Evolutionary conservation across 2,888 invertebrate species (phyloP).

Genomic region (Ecliptopera silaceata): DNA sequence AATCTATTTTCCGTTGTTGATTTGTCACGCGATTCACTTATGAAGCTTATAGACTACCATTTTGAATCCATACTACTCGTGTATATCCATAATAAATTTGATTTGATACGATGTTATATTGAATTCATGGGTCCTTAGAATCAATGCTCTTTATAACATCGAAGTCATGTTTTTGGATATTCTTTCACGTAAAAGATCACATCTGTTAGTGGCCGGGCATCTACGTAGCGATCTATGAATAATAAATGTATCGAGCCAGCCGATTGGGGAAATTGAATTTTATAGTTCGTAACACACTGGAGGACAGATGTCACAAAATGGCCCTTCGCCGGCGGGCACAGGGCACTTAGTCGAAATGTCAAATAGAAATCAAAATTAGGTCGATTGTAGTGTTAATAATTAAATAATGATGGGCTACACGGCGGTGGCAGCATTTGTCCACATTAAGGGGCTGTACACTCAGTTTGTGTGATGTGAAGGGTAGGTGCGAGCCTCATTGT

Average conservation of each 20-base stretch:
- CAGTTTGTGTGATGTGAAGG: conserved; percentile 48
- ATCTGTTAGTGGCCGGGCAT: conserved; percentile 80
- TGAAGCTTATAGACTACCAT: conserved; percentile 40
- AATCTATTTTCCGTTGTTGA: conserved; percentile 53
- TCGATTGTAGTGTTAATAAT: conserved; percentile 82
- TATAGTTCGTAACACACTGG: conserved; percentile 81
- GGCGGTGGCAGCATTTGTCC: conserved; percentile 58
- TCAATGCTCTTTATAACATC: conserved; percentile 61
- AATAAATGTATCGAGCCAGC: conserved; percentile 80
- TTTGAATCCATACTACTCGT: conserved; percentile 46
- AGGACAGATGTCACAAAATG: conserved; percentile 82
- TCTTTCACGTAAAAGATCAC: conserved; percentile 81
- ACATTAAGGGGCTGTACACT: conserved; percentile 49
- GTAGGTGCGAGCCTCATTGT: conserved; percentile 74
- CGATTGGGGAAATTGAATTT: conserved; percentile 84
- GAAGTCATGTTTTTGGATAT: conserved; percentile 74
- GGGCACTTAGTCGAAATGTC: conserved; percentile 77
- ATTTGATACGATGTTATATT: conserved; percentile 63
- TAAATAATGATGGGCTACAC: conserved; percentile 72
- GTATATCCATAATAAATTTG: conserved; percentile 51
- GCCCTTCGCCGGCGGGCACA: conserved; percentile 70
- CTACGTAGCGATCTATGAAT: conserved; percentile 80
- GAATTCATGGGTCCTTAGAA: conserved; percentile 68
- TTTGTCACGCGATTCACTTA: conserved; percentile 62
- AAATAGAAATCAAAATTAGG: conserved; percentile 83